Conservation (phyloP, 2,888 invertebrate genomes). For the Pterostichus niger region DNA sequence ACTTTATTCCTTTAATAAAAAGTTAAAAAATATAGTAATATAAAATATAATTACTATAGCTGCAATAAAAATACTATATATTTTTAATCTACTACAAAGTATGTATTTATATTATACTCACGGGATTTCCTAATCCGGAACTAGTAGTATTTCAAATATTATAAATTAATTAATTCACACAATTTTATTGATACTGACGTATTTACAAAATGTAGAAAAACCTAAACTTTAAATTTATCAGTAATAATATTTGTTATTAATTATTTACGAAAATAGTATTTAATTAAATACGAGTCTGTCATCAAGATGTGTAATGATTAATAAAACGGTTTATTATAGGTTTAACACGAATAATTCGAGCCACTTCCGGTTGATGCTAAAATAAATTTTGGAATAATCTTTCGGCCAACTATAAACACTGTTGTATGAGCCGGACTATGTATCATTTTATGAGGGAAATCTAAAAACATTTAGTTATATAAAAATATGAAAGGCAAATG, state of each 20-base stretch:
- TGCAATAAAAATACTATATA: neutral
- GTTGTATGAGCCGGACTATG: neutral
- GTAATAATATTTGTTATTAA: neutral
- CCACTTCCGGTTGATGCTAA: constrained; percentile 55
- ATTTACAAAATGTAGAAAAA: neutral
- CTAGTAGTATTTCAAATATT: constrained; percentile 27
- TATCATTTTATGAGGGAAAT: neutral
- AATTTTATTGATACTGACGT: neutral
- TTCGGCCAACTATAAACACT: constrained; percentile 19
- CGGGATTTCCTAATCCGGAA: constrained; percentile 34
- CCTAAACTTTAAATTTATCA: neutral
- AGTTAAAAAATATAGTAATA: no score
- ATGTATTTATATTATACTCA: neutral
- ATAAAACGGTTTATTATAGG: constrained; percentile 39
- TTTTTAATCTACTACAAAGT: neutral
- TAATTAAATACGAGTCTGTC: constrained; percentile 19
- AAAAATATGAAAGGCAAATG: constrained; percentile 11
- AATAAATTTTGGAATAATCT: constrained; percentile 30
- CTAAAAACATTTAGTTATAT: neutral
- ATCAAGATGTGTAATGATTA: constrained; percentile 25
- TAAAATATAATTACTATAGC: no score
- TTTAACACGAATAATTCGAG: constrained; percentile 47
- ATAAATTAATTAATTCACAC: neutral
- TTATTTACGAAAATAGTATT: neutral
- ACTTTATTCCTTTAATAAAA: no score